A percentile compares a stretch with the other conserved stretches of the same genome.
Evolutionary conservation across 2,888 invertebrate species (phyloP).

Genomic region (Watsonalla cultraria): DNA sequence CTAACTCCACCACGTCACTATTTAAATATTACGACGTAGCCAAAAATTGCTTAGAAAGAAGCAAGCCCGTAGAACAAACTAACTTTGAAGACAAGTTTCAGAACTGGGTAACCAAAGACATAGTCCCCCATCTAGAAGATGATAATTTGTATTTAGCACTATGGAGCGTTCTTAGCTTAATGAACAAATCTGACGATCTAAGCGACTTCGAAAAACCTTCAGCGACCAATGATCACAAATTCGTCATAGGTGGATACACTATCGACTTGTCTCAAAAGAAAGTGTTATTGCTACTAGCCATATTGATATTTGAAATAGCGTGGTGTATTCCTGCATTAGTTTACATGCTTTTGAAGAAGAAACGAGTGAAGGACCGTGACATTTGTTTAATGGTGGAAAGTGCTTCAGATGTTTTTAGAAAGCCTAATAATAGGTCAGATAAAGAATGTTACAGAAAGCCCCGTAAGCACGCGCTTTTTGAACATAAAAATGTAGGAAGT

Average conservation of each 20-base stretch:
- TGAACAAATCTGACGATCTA: conserved; percentile 33
- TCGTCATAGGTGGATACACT: conserved; percentile 15
- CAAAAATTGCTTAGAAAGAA: conserved; percentile 66
- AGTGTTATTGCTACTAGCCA: conserved; percentile 36
- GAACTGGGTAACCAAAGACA: conserved; percentile 71
- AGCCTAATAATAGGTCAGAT: not conserved
- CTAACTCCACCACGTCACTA: conserved; percentile 53
- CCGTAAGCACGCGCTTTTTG: conserved; percentile 7
- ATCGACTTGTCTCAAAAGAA: conserved; percentile 40
- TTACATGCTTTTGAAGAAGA: conserved; percentile 25
- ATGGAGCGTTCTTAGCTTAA: conserved; percentile 61
- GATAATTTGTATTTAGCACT: conserved; percentile 80
- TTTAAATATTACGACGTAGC: conserved; percentile 78
- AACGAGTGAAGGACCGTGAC: conserved; percentile 15
- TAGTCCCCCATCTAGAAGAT: conserved; percentile 77
- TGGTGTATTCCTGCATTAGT: conserved; percentile 53
- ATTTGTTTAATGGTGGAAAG: not conserved
- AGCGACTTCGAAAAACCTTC: conserved; percentile 8
- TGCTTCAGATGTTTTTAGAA: not conserved
- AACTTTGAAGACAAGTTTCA: conserved; percentile 75
- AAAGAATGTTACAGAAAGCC: not conserved
- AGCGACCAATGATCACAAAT: conserved; percentile 6
- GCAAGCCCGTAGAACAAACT: conserved; percentile 42
- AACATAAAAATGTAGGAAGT: conserved; percentile 7
- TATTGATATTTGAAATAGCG: conserved; percentile 50